Evolutionary conservation across 2,113 vertebrate species (phyloP).

Genomic region (Gymnocephalus cernua): DNA sequence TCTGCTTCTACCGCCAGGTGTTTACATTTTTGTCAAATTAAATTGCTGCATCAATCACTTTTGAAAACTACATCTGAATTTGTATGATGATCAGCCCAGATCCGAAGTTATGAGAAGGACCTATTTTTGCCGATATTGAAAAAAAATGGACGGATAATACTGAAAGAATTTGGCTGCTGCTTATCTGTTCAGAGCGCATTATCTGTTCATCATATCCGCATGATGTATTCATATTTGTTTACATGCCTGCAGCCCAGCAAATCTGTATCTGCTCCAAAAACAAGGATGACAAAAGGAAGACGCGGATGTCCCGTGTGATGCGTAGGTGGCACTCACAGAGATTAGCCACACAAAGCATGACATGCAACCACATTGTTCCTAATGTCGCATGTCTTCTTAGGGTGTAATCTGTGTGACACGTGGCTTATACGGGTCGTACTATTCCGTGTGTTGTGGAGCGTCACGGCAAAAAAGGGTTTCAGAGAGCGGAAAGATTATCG

Average conservation of each 20-base stretch:
- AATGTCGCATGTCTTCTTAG: conserved; percentile 18
- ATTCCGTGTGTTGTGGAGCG: background rate
- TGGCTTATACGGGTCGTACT: background rate
- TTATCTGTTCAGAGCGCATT: too few species aligned
- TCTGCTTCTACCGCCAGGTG: too few species aligned
- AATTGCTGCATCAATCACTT: too few species aligned
- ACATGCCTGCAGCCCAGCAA: background rate
- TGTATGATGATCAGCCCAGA: too few species aligned
- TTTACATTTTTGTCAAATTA: too few species aligned
- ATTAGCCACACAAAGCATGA: conserved; percentile 4
- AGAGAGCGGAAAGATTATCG: conserved; percentile 17
- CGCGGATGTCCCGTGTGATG: background rate
- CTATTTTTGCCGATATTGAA: too few species aligned
- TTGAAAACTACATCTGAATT: too few species aligned
- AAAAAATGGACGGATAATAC: too few species aligned
- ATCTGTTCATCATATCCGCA: too few species aligned
- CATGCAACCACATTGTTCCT: conserved; percentile 1
- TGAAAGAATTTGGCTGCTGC: too few species aligned
- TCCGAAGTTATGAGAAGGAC: too few species aligned
- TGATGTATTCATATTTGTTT: background rate
- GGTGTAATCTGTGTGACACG: conserved; percentile 19
- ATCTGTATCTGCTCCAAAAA: background rate
- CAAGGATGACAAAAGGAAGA: background rate
- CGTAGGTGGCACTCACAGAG: background rate
- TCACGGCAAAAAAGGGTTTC: conserved; percentile 5